phyloP scores from a whole-genome alignment of 1,140 invertebrate genomes.

The Solen grandis region DNA sequence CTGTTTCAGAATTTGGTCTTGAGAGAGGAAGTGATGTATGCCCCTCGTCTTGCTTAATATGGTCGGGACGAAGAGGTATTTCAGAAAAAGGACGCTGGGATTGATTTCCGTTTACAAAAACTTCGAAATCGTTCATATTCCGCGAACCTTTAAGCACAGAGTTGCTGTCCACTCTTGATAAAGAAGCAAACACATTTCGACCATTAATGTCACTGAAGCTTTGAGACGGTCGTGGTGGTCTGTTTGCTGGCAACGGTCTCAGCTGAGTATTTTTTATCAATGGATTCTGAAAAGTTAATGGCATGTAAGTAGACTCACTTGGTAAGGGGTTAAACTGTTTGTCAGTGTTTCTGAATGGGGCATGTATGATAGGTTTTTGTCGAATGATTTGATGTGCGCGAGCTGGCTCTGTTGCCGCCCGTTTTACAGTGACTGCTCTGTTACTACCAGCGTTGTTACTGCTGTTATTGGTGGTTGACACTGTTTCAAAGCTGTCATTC shows the following conservation, averaged over 20 bases:
- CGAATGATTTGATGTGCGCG: conserved; percentile 42
- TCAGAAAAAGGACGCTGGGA: conserved; percentile 39
- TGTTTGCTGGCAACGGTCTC: conserved; percentile 12
- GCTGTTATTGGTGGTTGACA: no score
- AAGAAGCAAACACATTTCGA: neutral
- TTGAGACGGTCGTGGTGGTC: neutral
- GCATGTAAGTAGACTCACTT: neutral
- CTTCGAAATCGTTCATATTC: neutral
- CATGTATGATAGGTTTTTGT: conserved; percentile 29
- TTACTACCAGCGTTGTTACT: no score
- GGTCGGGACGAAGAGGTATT: conserved; percentile 36
- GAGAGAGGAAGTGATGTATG: neutral
- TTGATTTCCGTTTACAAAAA: neutral
- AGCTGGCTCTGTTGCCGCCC: neutral
- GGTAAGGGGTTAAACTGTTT: conserved; percentile 4
- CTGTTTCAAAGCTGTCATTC: neutral
- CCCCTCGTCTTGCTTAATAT: neutral
- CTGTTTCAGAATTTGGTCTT: conserved; percentile 30
- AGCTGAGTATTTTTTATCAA: conserved; percentile 45
- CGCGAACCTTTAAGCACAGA: neutral
- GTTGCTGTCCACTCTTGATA: neutral
- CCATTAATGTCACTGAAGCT: neutral
- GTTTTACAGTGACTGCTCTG: no score
- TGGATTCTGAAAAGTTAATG: conserved; percentile 7
- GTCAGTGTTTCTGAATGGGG: conserved; percentile 31